Conservation (phyloP, 2,797 vertebrate species). For the Argyrosomus regius region DNA sequence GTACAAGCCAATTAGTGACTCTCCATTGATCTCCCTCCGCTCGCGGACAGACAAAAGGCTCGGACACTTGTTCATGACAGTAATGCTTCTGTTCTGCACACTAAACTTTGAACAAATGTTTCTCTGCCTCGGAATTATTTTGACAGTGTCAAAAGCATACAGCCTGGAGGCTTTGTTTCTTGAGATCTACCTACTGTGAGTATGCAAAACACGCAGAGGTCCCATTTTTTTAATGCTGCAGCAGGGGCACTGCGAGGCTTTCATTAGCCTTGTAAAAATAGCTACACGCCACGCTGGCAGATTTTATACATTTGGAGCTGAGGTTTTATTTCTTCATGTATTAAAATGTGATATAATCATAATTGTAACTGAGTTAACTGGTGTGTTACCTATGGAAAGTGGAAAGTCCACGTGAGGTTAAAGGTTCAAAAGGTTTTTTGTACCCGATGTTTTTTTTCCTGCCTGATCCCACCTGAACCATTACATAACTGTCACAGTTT, state of each 20-base stretch:
- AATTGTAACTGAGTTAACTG: neutral
- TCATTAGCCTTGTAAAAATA: constrained; percentile 19
- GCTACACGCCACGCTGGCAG: neutral
- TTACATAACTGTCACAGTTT: neutral
- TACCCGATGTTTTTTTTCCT: neutral
- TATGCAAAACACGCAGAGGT: constrained; percentile 17
- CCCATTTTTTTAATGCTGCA: constrained; percentile 1
- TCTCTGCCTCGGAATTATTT: constrained; percentile 33
- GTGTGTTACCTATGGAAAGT: neutral
- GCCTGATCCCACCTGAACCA: neutral
- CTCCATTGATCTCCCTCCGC: constrained; percentile 69
- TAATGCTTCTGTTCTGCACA: constrained; percentile 43
- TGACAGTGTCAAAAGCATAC: constrained; percentile 13
- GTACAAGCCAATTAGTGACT: constrained; percentile 69
- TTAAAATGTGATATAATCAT: neutral
- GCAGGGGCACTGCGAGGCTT: neutral
- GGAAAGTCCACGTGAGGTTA: neutral
- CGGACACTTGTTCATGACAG: constrained; percentile 52
- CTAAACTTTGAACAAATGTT: constrained; percentile 47
- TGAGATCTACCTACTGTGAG: neutral
- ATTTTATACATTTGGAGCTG: neutral
- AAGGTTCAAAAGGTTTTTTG: neutral
- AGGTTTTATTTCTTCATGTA: neutral
- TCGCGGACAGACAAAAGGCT: constrained; percentile 27
- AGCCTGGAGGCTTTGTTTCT: neutral